Evolutionary conservation across 1,140 invertebrate species (phyloP).

Genomic region (Armadillidium nasatum): DNA sequence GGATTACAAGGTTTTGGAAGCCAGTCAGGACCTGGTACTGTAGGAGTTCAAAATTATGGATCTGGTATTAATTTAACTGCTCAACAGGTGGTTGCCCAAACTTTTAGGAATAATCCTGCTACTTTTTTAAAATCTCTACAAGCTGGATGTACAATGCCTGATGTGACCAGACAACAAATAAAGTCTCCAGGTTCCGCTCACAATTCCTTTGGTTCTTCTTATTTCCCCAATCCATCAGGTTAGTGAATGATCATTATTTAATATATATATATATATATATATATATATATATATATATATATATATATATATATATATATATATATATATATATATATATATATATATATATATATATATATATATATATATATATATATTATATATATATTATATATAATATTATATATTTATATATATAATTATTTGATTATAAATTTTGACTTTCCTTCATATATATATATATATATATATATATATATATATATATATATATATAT

Average conservation of each 20-base stretch:
- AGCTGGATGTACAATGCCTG: conserved; percentile 40
- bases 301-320: too few relatives aligned
- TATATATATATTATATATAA: too few relatives aligned
- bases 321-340: too few relatives aligned
- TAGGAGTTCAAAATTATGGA: conserved; percentile 58
- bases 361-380: too few relatives aligned
- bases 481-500: too few relatives aligned
- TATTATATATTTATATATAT: too few relatives aligned
- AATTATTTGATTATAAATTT: too few relatives aligned
- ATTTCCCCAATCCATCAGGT: conserved; percentile 55
- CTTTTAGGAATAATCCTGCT: conserved; percentile 47
- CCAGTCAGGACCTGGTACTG: conserved; percentile 51
- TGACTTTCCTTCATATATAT: too few relatives aligned
- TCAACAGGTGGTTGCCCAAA: conserved; percentile 51
- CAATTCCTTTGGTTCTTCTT: conserved; percentile 53
- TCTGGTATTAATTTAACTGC: conserved; percentile 51
- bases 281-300: too few relatives aligned
- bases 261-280: too few relatives aligned
- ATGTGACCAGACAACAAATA: conserved; percentile 41
- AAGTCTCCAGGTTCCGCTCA: conserved; percentile 55
- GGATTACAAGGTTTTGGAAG: conserved; percentile 49
- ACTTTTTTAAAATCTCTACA: conserved; percentile 49
- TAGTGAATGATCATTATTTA: conserved; percentile 40
- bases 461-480: too few relatives aligned
- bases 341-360: too few relatives aligned